Conservation (phyloP, 1,140 invertebrate species). For the Yoshiicerus persimilis region DNA sequence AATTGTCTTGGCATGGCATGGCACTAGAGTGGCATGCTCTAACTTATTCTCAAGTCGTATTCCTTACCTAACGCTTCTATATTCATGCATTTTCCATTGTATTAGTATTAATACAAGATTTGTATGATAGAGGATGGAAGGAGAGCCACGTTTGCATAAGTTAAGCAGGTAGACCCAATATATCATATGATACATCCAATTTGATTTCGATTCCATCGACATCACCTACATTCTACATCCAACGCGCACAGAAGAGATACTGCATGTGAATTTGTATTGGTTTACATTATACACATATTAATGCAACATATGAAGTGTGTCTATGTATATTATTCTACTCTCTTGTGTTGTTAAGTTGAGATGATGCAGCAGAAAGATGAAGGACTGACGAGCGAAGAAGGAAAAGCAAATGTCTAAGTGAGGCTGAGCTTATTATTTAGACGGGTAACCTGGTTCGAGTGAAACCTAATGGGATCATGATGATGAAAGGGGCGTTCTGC, state of each 20-base stretch:
- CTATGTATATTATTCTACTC: not conserved
- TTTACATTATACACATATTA: too few species aligned
- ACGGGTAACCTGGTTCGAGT: constrained; percentile 19
- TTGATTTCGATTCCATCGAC: not conserved
- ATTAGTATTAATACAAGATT: not conserved
- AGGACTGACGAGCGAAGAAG: constrained; percentile 2
- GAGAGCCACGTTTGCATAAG: not conserved
- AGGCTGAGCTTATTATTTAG: constrained; percentile 28
- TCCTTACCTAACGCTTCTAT: too few species aligned
- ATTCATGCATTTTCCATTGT: not conserved
- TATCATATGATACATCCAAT: not conserved
- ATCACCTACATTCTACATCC: not conserved
- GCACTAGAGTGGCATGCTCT: not conserved
- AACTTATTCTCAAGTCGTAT: too few species aligned
- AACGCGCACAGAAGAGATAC: not conserved
- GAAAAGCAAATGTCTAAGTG: constrained; percentile 17
- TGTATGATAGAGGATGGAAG: not conserved
- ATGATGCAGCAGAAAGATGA: constrained; percentile 15
- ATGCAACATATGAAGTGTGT: not conserved
- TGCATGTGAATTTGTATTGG: not conserved
- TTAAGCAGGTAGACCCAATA: not conserved
- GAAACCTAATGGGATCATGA: constrained; percentile 42
- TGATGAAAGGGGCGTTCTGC: constrained; percentile 44
- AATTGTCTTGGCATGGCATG: not conserved
- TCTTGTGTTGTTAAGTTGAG: not conserved